These are phyloP conservation scores for Narcine bancroftii DNA, from an alignment of 2,113 vertebrate genomes.

Conservation along the genomic window DNA sequence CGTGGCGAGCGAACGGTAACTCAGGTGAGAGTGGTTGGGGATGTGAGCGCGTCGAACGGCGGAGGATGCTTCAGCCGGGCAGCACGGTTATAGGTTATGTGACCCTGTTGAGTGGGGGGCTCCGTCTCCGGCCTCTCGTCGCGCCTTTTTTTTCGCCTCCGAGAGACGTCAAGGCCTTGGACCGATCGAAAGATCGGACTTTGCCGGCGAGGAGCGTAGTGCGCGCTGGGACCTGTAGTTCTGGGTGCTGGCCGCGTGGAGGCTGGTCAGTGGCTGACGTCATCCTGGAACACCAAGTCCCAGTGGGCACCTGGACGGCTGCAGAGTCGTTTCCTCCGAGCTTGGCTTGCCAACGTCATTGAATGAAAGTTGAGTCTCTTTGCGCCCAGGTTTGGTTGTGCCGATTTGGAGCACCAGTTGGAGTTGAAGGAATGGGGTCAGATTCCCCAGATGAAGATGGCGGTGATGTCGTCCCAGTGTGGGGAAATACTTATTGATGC, in stretches of 20 bases:
- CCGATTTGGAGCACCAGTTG: no score
- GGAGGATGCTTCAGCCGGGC: neutral
- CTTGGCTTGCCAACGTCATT: neutral
- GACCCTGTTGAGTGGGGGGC: neutral
- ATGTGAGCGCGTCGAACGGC: no score
- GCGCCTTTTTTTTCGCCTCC: neutral
- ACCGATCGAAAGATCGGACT: neutral
- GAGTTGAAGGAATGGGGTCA: no score
- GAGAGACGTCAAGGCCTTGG: neutral
- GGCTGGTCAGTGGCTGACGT: neutral
- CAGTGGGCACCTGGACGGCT: neutral
- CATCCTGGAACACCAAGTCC: neutral
- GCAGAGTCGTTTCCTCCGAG: neutral
- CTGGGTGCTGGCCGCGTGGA: no score
- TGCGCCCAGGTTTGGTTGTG: neutral
- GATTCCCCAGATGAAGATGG: no score
- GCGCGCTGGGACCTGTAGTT: slow-evolving; percentile 40
- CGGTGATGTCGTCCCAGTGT: neutral
- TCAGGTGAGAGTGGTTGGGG: neutral
- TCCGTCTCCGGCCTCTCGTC: neutral
- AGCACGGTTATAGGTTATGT: no score
- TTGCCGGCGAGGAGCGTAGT: neutral
- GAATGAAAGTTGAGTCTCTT: neutral
- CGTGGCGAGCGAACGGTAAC: neutral
- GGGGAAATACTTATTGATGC: no score